These are phyloP conservation scores for Hystrix cristata DNA, from an alignment of 2,113 vertebrate genomes.

Conservation along the genomic window DNA sequence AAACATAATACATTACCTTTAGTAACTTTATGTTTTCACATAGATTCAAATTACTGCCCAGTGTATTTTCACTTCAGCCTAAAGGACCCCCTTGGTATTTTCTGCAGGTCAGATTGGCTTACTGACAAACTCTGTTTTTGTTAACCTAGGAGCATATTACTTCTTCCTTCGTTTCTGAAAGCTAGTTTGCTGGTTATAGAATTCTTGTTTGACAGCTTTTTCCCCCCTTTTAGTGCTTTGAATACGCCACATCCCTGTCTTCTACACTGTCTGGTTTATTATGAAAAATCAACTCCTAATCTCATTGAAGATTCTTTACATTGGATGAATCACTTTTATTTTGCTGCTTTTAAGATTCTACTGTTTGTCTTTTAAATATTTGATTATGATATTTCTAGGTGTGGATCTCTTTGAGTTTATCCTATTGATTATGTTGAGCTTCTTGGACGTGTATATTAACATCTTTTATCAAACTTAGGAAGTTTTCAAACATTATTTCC, in stretches of 20 bases:
- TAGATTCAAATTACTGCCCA: conserved; percentile 12
- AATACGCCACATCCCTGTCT: background rate
- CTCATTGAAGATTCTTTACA: background rate
- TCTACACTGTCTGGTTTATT: conserved; percentile 6
- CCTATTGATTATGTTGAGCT: background rate
- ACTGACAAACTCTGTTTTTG: conserved; percentile 31
- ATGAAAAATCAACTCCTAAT: background rate
- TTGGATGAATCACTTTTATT: background rate
- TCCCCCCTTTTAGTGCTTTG: background rate
- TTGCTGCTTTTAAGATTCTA: conserved; percentile 24
- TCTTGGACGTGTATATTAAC: background rate
- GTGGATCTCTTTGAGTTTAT: background rate
- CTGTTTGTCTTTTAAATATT: background rate
- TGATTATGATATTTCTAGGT: background rate
- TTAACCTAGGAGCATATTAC: background rate
- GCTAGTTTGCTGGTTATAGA: conserved; percentile 74
- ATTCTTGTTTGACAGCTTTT: background rate
- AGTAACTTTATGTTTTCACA: background rate
- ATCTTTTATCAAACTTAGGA: background rate
- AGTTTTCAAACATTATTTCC: conserved; percentile 29
- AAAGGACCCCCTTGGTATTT: conserved; percentile 3
- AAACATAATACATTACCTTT: background rate
- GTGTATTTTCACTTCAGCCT: background rate
- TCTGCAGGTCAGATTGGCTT: background rate
- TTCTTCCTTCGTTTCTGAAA: conserved; percentile 80